Evolutionary conservation across 2,888 invertebrate genomes (phyloP).

Genomic region (Ophion obscuratus): DNA sequence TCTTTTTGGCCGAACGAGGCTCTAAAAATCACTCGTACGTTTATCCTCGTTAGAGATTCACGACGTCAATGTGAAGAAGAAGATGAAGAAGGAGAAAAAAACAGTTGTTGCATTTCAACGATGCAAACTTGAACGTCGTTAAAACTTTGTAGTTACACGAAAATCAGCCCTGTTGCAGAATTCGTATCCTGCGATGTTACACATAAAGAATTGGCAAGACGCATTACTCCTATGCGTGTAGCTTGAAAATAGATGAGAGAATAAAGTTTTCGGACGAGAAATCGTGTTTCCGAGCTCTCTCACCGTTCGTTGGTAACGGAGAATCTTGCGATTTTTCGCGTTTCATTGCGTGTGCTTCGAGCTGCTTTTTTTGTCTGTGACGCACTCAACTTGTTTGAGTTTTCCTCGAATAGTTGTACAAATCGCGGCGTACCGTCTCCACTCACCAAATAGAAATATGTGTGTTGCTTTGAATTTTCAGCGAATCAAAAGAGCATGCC

Average conservation of each 20-base stretch:
- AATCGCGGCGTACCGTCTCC: background rate
- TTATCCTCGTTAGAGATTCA: too few species aligned
- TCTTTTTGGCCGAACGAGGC: too few species aligned
- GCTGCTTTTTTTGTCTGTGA: constrained; percentile 50
- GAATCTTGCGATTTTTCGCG: background rate
- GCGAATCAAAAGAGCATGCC: constrained; percentile 81
- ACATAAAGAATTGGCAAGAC: background rate
- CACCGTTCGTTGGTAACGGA: background rate
- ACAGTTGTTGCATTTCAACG: background rate
- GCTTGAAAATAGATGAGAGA: background rate
- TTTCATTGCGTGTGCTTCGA: constrained; percentile 1
- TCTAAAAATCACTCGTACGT: too few species aligned
- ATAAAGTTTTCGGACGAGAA: background rate
- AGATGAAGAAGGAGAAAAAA: background rate
- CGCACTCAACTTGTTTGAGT: constrained; percentile 24
- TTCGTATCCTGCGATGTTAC: background rate
- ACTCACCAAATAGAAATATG: background rate
- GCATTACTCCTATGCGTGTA: background rate
- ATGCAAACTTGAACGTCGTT: constrained; percentile 12
- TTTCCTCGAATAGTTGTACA: background rate
- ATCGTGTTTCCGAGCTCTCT: background rate
- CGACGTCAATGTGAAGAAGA: background rate
- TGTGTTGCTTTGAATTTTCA: constrained; percentile 69
- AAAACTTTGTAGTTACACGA: background rate
- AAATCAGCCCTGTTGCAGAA: background rate